These are phyloP conservation scores for Microchirus variegatus DNA, from an alignment of 2,797 vertebrate genomes.

Conservation along the genomic window DNA sequence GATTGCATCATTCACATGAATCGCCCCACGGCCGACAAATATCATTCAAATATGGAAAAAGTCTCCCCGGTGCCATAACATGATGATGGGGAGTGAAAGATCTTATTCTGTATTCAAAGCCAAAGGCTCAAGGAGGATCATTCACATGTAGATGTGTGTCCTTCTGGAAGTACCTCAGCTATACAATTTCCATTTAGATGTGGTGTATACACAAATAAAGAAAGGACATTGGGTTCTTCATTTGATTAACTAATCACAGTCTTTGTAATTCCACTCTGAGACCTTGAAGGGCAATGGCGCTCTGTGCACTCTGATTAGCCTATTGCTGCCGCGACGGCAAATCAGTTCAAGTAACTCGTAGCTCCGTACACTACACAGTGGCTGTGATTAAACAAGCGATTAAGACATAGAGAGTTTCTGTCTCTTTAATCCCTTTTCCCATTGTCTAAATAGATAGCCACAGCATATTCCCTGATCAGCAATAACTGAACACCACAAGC, in stretches of 20 bases:
- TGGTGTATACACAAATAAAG: slow-evolving; percentile 79
- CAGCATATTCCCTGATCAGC: slow-evolving; percentile 67
- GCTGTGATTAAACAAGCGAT: slow-evolving; percentile 78
- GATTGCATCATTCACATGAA: slow-evolving; percentile 73
- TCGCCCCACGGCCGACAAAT: slow-evolving; percentile 68
- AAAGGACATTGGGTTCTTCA: slow-evolving; percentile 79
- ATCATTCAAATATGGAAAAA: slow-evolving; percentile 68
- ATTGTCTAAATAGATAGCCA: slow-evolving; percentile 64
- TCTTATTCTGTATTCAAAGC: slow-evolving; percentile 68
- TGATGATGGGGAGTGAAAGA: slow-evolving; percentile 72
- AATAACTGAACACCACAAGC: slow-evolving; percentile 64
- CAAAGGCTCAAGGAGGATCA: slow-evolving; percentile 64
- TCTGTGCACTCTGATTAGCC: slow-evolving; percentile 76
- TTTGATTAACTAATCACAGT: slow-evolving; percentile 87
- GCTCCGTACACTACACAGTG: slow-evolving; percentile 67
- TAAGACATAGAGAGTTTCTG: slow-evolving; percentile 69
- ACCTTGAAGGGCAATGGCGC: slow-evolving; percentile 70
- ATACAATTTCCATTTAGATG: slow-evolving; percentile 82
- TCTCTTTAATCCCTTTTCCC: slow-evolving; percentile 67
- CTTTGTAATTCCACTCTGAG: slow-evolving; percentile 81
- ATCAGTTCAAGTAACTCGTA: slow-evolving; percentile 79
- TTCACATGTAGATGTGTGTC: slow-evolving; percentile 80
- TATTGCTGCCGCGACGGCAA: slow-evolving; percentile 69
- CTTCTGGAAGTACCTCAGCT: slow-evolving; percentile 69
- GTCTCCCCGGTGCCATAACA: slow-evolving; percentile 71